phyloP scores from a whole-genome alignment of 2,797 vertebrate species.

The Sibirionetta formosa region DNA sequence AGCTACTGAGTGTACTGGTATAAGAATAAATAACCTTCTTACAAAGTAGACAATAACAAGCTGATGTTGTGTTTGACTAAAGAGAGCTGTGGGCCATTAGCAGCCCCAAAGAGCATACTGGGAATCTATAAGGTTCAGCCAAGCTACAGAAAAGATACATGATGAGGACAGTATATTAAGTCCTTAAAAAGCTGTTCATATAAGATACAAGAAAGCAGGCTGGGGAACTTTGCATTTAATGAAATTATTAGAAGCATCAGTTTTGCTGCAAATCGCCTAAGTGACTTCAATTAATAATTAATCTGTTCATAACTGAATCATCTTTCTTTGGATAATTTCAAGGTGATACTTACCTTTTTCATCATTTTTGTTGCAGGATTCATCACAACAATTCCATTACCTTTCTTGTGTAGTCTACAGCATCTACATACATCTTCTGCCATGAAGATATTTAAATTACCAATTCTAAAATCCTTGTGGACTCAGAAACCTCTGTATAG shows the following conservation, averaged over 20 bases:
- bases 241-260: background rate
- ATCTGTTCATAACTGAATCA: background rate
- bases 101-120: background rate
- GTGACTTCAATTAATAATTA: background rate
- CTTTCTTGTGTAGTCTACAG: background rate
- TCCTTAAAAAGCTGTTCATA: background rate
- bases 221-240: background rate
- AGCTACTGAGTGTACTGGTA: background rate
- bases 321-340: background rate
- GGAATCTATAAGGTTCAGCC: background rate
- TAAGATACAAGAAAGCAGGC: background rate
- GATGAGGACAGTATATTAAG: background rate
- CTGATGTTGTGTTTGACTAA: background rate
- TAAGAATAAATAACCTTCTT: background rate
- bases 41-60: background rate
- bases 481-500: background rate
- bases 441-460: slow-evolving; percentile 63
- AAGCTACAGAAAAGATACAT: background rate
- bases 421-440: background rate
- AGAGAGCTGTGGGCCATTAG: background rate
- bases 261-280: background rate
- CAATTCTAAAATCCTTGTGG: slow-evolving; percentile 1
- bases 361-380: background rate
- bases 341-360: background rate
- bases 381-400: background rate